Percentiles rank a stretch among this genome's conserved stretches.
Evolutionary conservation across 2,113 vertebrate species (phyloP).

Genomic region (pig (Sus scrofa)): DNA sequence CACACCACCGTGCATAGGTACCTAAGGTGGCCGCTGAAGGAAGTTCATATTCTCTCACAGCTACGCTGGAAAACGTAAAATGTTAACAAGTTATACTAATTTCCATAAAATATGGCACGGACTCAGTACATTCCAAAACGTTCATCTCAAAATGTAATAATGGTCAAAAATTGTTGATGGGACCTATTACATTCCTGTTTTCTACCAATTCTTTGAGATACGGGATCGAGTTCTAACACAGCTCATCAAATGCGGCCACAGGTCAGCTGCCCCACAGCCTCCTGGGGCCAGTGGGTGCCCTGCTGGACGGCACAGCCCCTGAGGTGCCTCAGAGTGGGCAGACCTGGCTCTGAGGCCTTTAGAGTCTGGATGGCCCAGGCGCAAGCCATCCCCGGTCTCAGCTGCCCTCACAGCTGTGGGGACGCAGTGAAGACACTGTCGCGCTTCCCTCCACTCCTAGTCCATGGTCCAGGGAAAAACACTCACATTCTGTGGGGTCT

Average conservation of each 20-base stretch:
- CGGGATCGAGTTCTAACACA: not conserved
- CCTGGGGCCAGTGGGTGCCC: not conserved
- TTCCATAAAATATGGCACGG: not conserved
- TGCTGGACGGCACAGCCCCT: not conserved
- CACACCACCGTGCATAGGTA: not conserved
- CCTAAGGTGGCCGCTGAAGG: rapidly evolving
- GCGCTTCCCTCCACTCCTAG: not conserved
- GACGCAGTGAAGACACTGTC: not conserved
- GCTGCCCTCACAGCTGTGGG: not conserved
- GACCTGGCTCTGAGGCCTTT: not conserved
- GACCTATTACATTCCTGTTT: not conserved
- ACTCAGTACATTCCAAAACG: not conserved
- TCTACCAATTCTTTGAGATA: no score
- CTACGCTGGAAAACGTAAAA: not conserved
- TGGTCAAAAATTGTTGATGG: not conserved
- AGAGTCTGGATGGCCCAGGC: not conserved
- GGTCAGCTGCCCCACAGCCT: not conserved
- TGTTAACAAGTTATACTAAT: not conserved
- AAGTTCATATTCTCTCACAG: not conserved
- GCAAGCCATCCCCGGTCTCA: not conserved
- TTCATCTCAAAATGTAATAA: not conserved
- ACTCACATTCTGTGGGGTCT: rapidly evolving
- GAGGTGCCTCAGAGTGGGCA: not conserved
- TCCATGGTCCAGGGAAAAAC: not conserved
- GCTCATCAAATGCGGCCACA: not conserved